Conservation (phyloP, 1,140 invertebrate species). For the Caenorhabditis tropicalis region DNA sequence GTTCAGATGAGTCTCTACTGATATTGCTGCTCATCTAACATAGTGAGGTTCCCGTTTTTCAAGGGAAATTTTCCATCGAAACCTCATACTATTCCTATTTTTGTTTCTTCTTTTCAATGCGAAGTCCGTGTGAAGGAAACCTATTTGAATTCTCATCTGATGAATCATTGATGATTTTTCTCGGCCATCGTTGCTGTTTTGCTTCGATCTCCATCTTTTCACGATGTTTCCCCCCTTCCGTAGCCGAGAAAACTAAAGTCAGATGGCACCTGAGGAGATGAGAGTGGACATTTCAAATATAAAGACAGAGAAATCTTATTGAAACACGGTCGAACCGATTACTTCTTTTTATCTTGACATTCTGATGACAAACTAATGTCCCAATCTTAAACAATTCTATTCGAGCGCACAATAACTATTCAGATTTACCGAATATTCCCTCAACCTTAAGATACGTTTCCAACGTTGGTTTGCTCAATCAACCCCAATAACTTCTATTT, state of each 20-base stretch:
- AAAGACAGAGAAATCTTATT: neutral
- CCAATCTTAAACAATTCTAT: too few species aligned
- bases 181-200: constrained; percentile 20
- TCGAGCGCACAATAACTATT: too few species aligned
- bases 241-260: constrained; percentile 6
- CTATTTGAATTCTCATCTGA: constrained; percentile 34
- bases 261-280: constrained; percentile 3
- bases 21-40: too few species aligned
- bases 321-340: neutral
- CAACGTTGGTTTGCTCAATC: neutral
- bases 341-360: neutral
- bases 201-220: neutral
- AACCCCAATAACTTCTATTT: neutral
- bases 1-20: too few species aligned
- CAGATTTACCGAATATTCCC: too few species aligned
- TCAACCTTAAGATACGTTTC: too few species aligned
- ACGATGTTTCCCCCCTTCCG: neutral
- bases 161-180: constrained; percentile 39
- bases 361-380: too few species aligned
- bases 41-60: too few species aligned
- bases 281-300: neutral
- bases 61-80: neutral
- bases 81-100: constrained; percentile 1
- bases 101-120: constrained; percentile 2
- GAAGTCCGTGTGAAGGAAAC: constrained; percentile 19